Evolutionary conservation across 2,888 invertebrate genomes (phyloP).

Genomic region (Phortica okadai): DNA sequence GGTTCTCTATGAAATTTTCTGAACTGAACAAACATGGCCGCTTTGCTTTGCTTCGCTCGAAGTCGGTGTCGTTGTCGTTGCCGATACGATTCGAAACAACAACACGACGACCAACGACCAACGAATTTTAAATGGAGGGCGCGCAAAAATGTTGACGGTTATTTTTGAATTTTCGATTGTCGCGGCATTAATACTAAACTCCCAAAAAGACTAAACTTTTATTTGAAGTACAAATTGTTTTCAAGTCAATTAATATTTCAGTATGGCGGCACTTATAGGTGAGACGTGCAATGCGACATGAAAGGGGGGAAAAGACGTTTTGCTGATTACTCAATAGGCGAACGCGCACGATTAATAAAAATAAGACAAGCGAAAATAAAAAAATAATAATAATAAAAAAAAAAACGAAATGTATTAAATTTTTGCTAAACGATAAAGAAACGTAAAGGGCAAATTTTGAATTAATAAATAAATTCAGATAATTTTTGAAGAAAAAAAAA

Average conservation of each 20-base stretch:
- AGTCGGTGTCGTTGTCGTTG: conserved; percentile 23
- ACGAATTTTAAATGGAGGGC: conserved; percentile 62
- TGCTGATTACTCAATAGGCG: conserved; percentile 16
- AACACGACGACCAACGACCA: conserved; percentile 13
- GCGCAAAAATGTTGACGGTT: conserved; percentile 67
- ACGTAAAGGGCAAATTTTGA: not conserved
- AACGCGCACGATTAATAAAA: not conserved
- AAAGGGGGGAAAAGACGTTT: conserved; percentile 11
- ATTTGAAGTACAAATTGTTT: not conserved
- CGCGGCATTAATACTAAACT: not conserved
- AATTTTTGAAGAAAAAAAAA: no score
- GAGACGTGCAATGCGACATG: not conserved
- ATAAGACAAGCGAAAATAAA: not conserved
- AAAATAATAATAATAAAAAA: not conserved
- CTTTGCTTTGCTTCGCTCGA: conserved; percentile 15
- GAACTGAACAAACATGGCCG: conserved; percentile 47
- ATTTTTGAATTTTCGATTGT: conserved; percentile 56
- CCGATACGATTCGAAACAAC: conserved; percentile 22
- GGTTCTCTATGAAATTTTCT: conserved; percentile 48
- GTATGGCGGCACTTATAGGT: not conserved
- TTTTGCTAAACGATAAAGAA: not conserved
- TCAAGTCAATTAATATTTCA: not conserved
- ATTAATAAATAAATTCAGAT: no score
- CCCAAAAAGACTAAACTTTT: not conserved
- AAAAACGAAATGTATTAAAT: not conserved